A percentile compares a stretch with the other conserved stretches of the same genome.
Conservation (phyloP, 2,113 vertebrate genomes). For the Pygoscelis adeliae region DNA sequence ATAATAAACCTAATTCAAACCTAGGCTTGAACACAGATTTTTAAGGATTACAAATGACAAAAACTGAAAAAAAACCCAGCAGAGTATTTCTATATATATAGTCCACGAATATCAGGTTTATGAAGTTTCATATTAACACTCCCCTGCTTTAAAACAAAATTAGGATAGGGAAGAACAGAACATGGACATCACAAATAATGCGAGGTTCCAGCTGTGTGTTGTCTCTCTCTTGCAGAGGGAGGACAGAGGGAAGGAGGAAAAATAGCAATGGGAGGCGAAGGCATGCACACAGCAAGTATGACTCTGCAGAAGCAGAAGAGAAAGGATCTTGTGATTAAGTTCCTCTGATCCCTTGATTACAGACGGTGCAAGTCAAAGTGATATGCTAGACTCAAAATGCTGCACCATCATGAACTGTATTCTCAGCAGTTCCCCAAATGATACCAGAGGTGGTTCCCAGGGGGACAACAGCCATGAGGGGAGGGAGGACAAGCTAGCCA, state of each 20-base stretch:
- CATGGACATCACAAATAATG: background rate
- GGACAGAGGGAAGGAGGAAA: background rate
- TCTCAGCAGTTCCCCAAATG: background rate
- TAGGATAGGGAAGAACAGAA: background rate
- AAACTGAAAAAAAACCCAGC: background rate
- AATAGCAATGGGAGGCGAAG: background rate
- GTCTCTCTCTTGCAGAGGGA: background rate
- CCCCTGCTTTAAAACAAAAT: background rate
- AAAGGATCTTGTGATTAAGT: background rate
- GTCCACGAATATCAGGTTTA: background rate
- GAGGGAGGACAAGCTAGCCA: background rate
- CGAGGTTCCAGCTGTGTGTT: background rate
- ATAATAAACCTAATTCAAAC: background rate
- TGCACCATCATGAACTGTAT: background rate
- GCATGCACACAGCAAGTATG: background rate
- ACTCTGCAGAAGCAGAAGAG: background rate
- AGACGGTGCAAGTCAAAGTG: background rate
- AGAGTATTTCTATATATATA: background rate
- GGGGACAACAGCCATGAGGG: accelerated
- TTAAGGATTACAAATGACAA: background rate
- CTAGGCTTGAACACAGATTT: background rate
- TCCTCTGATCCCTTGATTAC: background rate
- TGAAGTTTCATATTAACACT: background rate
- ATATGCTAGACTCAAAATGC: background rate
- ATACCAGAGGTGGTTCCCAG: background rate